Evolutionary conservation across 2,888 invertebrate species (phyloP).

Genomic region (Lithophane socia): DNA sequence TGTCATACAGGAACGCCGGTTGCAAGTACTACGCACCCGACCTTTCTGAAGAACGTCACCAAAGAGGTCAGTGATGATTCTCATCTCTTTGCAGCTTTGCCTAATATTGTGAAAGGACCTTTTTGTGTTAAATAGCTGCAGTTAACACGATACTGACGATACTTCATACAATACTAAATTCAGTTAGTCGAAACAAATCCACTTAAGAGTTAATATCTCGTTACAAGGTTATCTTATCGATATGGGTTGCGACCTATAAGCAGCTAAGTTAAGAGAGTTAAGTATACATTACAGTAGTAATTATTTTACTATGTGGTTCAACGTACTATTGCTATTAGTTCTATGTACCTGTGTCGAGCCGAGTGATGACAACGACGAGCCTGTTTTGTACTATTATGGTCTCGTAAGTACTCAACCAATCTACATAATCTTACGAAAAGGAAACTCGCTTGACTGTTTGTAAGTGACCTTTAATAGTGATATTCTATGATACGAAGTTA

Average conservation of each 20-base stretch:
- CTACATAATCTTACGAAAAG: slow-evolving; percentile 5
- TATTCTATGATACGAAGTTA: not conserved
- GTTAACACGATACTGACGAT: slow-evolving; percentile 9
- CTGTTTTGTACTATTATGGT: slow-evolving; percentile 84
- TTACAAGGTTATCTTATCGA: slow-evolving; percentile 83
- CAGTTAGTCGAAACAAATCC: slow-evolving; percentile 27
- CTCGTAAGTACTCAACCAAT: slow-evolving; percentile 77
- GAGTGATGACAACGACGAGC: slow-evolving; percentile 74
- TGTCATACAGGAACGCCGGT: not conserved
- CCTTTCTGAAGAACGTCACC: not conserved
- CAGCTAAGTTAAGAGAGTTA: slow-evolving; percentile 56
- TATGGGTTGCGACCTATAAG: slow-evolving; percentile 75
- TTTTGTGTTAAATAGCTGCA: slow-evolving; percentile 5
- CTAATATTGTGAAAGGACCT: not conserved
- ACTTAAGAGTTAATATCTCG: slow-evolving; percentile 46
- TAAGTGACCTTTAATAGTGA: not conserved
- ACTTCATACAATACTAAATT: slow-evolving; percentile 15
- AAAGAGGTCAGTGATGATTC: not conserved
- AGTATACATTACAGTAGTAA: slow-evolving; percentile 52
- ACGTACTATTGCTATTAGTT: slow-evolving; percentile 68
- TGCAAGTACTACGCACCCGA: not conserved
- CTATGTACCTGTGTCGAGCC: slow-evolving; percentile 60
- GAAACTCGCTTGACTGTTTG: not conserved
- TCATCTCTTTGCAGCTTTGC: not conserved
- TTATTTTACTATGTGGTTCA: slow-evolving; percentile 74